A percentile compares a stretch with the other conserved stretches of the same genome.
phyloP scores from a whole-genome alignment of 2,113 vertebrate species.

The Semicossyphus pulcher region DNA sequence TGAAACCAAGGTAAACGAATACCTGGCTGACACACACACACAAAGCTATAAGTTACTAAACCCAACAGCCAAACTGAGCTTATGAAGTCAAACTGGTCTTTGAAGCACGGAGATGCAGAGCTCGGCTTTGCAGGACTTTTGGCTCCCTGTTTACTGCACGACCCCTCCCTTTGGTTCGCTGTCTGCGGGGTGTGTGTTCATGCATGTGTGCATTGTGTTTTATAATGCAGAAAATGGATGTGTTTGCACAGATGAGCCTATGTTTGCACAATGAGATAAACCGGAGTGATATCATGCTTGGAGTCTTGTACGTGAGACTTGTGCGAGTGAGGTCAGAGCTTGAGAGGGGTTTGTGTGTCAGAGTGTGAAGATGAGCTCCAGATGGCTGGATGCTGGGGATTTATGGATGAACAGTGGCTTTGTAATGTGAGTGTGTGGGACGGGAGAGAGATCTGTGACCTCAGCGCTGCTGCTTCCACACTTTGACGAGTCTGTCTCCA shows the following conservation, averaged over 20 bases:
- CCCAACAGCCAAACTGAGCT: constrained; percentile 1
- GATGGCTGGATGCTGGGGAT: constrained; percentile 71
- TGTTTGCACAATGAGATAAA: constrained; percentile 42
- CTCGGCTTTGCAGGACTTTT: constrained; percentile 17
- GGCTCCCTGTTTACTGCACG: constrained; percentile 20
- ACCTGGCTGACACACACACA: constrained; percentile 19
- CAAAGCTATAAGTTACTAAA: constrained; percentile 16
- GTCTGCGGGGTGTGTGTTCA: not conserved
- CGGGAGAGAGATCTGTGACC: constrained; percentile 51
- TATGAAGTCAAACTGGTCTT: constrained; percentile 13
- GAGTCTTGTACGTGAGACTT: constrained; percentile 10
- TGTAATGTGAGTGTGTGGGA: constrained; percentile 68
- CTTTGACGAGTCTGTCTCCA: constrained; percentile 8
- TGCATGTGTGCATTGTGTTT: constrained; percentile 5
- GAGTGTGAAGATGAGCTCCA: constrained; percentile 77
- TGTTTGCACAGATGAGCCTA: constrained; percentile 15
- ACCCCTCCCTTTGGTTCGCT: not conserved
- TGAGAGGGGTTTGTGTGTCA: constrained; percentile 58
- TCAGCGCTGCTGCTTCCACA: constrained; percentile 42
- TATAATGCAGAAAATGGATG: not conserved
- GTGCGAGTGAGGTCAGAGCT: constrained; percentile 57
- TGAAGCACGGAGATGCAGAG: constrained; percentile 19
- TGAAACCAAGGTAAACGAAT: constrained; percentile 36
- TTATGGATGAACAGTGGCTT: constrained; percentile 75
- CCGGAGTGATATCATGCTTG: constrained; percentile 29